Evolutionary conservation across 2,113 vertebrate genomes (phyloP).

Genomic region (Nerophis ophidion): DNA sequence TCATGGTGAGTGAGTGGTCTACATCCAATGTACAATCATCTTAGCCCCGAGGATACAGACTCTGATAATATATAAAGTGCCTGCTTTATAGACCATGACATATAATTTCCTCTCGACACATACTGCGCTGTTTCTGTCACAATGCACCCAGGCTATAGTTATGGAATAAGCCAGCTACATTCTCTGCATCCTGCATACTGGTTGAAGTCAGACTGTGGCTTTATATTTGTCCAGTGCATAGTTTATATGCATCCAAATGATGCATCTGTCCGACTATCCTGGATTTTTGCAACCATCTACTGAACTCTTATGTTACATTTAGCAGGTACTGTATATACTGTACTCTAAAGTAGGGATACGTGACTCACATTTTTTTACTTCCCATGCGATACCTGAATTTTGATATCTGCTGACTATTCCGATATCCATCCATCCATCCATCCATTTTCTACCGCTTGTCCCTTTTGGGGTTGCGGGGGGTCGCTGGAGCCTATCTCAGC

Average conservation of each 20-base stretch:
- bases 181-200: slow-evolving; percentile 32
- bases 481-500: too few species aligned
- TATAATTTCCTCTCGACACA: slow-evolving; percentile 52
- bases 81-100: slow-evolving; percentile 58
- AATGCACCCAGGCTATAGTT: slow-evolving; percentile 48
- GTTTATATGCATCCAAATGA: slow-evolving; percentile 35
- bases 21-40: slow-evolving; percentile 37
- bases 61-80: slow-evolving; percentile 43
- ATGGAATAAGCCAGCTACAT: slow-evolving; percentile 41
- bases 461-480: too few species aligned
- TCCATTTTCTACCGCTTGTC: too few species aligned
- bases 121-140: slow-evolving; percentile 45
- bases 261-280: slow-evolving; percentile 15
- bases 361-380: too few species aligned
- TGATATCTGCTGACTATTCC: too few species aligned
- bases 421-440: too few species aligned
- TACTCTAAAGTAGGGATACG: neutral
- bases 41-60: slow-evolving; percentile 44
- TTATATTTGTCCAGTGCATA: slow-evolving; percentile 27
- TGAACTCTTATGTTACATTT: slow-evolving; percentile 8
- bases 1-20: slow-evolving; percentile 31
- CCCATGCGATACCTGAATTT: too few species aligned
- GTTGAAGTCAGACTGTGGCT: slow-evolving; percentile 31
- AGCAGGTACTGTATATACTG: slow-evolving; percentile 4
- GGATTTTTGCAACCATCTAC: neutral